Percentiles rank a stretch among this genome's conserved stretches.
These are phyloP conservation scores for Ornithorhynchus anatinus DNA, from an alignment of 2,113 vertebrate species.

Conservation along the genomic window DNA sequence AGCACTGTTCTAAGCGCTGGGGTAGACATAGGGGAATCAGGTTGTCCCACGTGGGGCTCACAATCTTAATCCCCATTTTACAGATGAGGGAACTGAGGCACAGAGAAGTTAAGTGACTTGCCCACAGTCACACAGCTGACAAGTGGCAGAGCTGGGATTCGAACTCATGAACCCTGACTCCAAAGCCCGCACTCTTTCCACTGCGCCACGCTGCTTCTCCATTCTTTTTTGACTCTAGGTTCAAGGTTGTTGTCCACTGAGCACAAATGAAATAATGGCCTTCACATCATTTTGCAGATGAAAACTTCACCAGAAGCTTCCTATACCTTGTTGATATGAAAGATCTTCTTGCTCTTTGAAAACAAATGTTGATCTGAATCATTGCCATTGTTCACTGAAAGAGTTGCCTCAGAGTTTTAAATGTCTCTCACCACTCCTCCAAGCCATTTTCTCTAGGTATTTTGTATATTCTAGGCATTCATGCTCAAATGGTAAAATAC, in stretches of 20 bases:
- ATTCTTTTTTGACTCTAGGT: conserved; percentile 11
- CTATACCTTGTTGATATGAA: conserved; percentile 40
- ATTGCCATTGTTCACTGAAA: conserved; percentile 15
- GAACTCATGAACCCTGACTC: no score
- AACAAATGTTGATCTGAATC: conserved; percentile 33
- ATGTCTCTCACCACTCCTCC: conserved; percentile 7
- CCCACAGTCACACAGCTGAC: no score
- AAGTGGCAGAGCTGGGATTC: no score
- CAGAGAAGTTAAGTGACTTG: no score
- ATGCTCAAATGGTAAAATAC: background rate
- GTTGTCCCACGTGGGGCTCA: no score
- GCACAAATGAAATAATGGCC: conserved; percentile 43
- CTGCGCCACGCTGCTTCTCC: no score
- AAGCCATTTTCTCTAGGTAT: background rate
- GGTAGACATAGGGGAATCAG: no score
- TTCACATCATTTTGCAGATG: conserved; percentile 31
- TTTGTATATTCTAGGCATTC: background rate
- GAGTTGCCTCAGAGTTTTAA: conserved; percentile 27
- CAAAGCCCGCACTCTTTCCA: no score
- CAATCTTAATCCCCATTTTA: no score
- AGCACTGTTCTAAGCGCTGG: no score
- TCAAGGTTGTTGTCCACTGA: conserved; percentile 33
- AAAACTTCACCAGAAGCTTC: conserved; percentile 43
- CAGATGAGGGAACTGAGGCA: no score
- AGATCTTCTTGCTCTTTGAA: conserved; percentile 42